phyloP scores from a whole-genome alignment of 2,888 invertebrate species.

The Epinotia brunnichana region DNA sequence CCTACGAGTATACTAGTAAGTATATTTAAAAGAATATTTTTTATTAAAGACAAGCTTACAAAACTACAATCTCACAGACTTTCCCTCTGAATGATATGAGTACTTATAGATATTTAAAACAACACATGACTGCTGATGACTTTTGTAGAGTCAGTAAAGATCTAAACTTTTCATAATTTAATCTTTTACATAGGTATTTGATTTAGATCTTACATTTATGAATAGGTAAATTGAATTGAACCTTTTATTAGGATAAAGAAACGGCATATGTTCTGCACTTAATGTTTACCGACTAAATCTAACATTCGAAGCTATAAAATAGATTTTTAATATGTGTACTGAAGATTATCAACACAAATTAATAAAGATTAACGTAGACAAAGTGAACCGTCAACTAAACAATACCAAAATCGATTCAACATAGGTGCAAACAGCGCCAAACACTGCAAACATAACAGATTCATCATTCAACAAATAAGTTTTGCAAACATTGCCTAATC shows the following conservation, averaged over 20 bases:
- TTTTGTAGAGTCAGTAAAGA: neutral
- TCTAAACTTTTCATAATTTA: too few species aligned
- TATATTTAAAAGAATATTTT: neutral
- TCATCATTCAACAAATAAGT: conserved; percentile 74
- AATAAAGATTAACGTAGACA: conserved; percentile 29
- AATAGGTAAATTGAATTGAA: too few species aligned
- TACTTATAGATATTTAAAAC: too few species aligned
- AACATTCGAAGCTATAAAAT: neutral
- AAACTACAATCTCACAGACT: too few species aligned
- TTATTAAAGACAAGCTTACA: too few species aligned
- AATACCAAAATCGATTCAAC: conserved; percentile 45
- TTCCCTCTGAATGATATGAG: too few species aligned
- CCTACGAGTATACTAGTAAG: neutral
- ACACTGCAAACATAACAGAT: conserved; percentile 28
- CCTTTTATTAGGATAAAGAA: neutral
- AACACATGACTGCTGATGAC: too few species aligned
- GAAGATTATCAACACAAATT: conserved; percentile 24
- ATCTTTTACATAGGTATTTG: too few species aligned
- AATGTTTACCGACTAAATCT: neutral
- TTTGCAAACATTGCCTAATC: conserved; percentile 73
- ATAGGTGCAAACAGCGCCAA: too few species aligned
- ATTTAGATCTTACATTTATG: too few species aligned
- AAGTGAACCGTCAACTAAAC: conserved; percentile 52
- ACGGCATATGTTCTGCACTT: neutral
- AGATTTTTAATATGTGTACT: conserved; percentile 3